Evolutionary conservation across 1,140 invertebrate species (phyloP).

Genomic region (Papilio polyxenes): DNA sequence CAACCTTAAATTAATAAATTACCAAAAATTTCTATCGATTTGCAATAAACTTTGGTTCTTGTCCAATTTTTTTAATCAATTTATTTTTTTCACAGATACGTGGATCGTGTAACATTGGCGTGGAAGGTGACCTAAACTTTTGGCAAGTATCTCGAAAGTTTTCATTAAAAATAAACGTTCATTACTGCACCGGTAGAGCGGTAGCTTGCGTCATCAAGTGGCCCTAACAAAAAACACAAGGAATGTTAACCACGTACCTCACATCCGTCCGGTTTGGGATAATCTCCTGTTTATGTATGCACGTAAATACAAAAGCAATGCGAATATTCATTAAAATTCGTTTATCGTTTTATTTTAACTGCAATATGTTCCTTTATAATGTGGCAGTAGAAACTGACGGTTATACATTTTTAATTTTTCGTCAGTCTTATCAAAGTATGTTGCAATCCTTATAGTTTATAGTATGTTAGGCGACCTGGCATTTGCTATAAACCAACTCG

Average conservation of each 20-base stretch:
- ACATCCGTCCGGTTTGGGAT: constrained; percentile 41
- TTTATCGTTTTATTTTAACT: not conserved
- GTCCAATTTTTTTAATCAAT: not conserved
- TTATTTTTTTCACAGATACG: constrained; percentile 44
- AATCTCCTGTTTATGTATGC: not conserved
- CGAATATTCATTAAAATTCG: not conserved
- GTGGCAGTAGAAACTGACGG: not conserved
- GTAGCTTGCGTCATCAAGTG: constrained; percentile 6
- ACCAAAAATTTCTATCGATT: no score
- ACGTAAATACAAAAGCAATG: not conserved
- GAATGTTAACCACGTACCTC: constrained; percentile 40
- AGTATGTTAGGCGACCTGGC: no score
- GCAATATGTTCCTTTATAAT: not conserved
- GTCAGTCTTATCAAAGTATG: no score
- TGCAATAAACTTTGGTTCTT: no score
- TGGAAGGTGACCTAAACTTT: constrained; percentile 46
- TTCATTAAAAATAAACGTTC: constrained; percentile 36
- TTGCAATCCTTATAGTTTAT: no score
- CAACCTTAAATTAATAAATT: not conserved
- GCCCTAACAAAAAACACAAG: constrained; percentile 28
- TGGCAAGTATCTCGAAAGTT: constrained; percentile 42
- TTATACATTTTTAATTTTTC: not conserved
- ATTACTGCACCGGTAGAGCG: not conserved
- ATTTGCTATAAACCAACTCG: no score
- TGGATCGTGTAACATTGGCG: constrained; percentile 38